Percentiles rank a stretch among this genome's conserved stretches.
Evolutionary conservation across 2,888 invertebrate species (phyloP).

Genomic region (Micoletzkya japonica): DNA sequence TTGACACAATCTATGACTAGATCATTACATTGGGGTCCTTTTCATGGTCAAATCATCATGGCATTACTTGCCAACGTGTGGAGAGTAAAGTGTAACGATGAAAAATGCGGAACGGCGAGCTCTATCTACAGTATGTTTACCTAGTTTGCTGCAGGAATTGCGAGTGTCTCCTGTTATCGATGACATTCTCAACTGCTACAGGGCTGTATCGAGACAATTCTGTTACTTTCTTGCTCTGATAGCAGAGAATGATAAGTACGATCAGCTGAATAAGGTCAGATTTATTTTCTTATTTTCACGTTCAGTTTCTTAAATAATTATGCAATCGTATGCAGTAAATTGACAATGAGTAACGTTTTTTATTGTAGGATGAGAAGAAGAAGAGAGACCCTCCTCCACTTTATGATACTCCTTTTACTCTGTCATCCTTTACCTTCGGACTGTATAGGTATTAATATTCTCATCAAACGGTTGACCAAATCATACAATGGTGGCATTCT

Average conservation of each 20-base stretch:
- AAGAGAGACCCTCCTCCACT: constrained; percentile 35
- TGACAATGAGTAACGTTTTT: background rate
- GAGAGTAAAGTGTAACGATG: background rate
- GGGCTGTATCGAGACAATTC: constrained; percentile 20
- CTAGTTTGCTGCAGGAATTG: background rate
- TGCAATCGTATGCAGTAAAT: background rate
- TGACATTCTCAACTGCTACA: constrained; percentile 19
- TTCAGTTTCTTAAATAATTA: background rate
- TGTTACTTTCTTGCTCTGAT: constrained; percentile 18
- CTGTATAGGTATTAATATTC: constrained; percentile 39
- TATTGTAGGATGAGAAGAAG: constrained; percentile 13
- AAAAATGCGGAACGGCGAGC: too few species aligned
- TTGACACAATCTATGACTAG: too few species aligned
- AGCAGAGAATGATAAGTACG: constrained; percentile 13
- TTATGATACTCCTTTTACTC: constrained; percentile 47
- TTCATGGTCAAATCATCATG: background rate
- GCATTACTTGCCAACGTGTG: background rate
- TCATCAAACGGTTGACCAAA: background rate
- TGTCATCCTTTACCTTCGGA: constrained; percentile 56
- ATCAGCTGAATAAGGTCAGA: constrained; percentile 15
- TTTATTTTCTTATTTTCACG: background rate
- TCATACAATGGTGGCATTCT: background rate
- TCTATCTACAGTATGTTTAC: background rate
- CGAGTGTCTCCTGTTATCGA: constrained; percentile 23
- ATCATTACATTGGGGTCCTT: too few species aligned